Evolutionary conservation across 2,888 invertebrate genomes (phyloP), one percentile per base, ranked within the genome.

Genomic region (Hoplodrina blanda): DNA sequence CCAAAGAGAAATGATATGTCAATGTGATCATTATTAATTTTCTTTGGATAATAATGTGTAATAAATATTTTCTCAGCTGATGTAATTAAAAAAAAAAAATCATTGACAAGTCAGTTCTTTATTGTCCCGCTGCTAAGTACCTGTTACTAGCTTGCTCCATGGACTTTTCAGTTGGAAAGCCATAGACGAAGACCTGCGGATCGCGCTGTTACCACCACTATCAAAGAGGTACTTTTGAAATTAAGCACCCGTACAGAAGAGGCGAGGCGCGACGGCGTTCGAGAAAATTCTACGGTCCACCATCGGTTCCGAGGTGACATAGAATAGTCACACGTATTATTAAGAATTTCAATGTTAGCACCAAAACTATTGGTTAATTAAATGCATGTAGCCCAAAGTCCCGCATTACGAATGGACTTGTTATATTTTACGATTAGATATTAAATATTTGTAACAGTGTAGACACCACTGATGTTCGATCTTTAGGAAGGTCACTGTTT

Each of bases 101-200:
- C 89, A 87, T 90, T 88, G 83, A 85, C 86, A 80, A 72, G 70
- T 82, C 85, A 75, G 69, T 81, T 88, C 89, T 87, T 82, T 52
- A 59, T 73, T 75, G 73, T 82, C 82, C 72, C 79, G 76, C 78
- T 88, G 81, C 76, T 85, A 88, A 90, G 89, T 86, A 84, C 90
- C 85, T 89, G 85, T 90, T 94, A 93, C 92, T 95, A 95, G 94
- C 93, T 90, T 91, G 91, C 92, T 91, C 90, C 90, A 93, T 96
- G 96, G 95, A 92, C 95, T 96, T 96, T 95, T 96, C 95, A 95
- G 95, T 94, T 95, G 94, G 93, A 88, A 91, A 88, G 85, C 87
- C 85, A 73, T 87, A 88, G 87, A 89, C 83, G 93, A 93, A 89
- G 91, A 90, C 69, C 73, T 65, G 66, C 77, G 73, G 73, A 67